phyloP scores from a whole-genome alignment of 2,113 vertebrate species.

The Hippoglossus stenolepis region DNA sequence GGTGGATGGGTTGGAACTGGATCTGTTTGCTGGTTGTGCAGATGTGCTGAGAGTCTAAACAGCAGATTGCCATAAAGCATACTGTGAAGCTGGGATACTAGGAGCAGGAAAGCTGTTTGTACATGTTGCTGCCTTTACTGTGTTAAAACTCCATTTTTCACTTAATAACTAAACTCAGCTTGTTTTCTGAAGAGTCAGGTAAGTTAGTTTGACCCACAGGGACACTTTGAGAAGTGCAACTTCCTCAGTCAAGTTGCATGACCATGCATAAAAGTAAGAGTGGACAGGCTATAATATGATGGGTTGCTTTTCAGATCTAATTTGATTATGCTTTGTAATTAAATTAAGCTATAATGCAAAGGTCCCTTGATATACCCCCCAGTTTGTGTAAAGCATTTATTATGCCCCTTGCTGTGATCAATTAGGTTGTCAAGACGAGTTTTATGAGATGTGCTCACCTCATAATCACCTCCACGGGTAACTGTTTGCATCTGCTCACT shows the following conservation, averaged over 20 bases:
- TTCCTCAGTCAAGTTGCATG: conserved; percentile 40
- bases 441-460: conserved; percentile 73
- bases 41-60: background rate
- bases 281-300: conserved; percentile 42
- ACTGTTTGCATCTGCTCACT: conserved; percentile 57
- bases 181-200: conserved; percentile 3
- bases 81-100: background rate
- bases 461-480: conserved; percentile 71
- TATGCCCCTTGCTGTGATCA: conserved; percentile 75
- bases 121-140: background rate
- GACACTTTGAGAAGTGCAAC: conserved; percentile 20
- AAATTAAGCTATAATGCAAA: conserved; percentile 71
- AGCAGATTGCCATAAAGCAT: conserved; percentile 8
- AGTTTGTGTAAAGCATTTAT: conserved; percentile 69
- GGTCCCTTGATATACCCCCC: conserved; percentile 65
- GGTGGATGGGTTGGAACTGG: conserved; percentile 18
- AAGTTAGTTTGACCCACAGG: conserved; percentile 22
- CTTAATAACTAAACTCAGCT: conserved; percentile 1
- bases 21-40: background rate
- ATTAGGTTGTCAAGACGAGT: conserved; percentile 78
- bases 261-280: conserved; percentile 18
- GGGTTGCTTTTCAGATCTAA: conserved; percentile 58
- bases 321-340: conserved; percentile 75
- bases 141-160: background rate
- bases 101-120: background rate